phyloP scores from a whole-genome alignment of 2,113 vertebrate genomes.

The Psephotus haematonotus region DNA sequence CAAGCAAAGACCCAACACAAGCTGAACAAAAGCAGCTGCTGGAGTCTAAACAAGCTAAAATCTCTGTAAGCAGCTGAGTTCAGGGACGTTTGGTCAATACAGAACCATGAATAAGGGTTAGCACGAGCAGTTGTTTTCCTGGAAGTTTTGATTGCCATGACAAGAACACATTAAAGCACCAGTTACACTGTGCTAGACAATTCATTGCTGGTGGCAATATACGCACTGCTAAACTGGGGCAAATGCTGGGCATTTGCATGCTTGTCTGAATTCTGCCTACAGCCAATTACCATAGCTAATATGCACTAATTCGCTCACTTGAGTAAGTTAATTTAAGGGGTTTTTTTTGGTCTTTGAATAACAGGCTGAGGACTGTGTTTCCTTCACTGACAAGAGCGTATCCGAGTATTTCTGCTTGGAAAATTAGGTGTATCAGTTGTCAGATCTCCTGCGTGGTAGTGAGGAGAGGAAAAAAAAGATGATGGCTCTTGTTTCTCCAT shows the following conservation, averaged over 20 bases:
- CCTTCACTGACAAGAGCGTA: not conserved
- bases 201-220: not conserved
- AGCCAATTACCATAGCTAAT: conserved; percentile 5
- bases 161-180: not conserved
- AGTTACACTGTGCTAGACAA: not conserved
- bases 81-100: not conserved
- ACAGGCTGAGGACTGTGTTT: not conserved
- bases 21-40: not conserved
- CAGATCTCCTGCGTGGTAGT: not conserved
- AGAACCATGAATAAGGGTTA: not conserved
- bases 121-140: not conserved
- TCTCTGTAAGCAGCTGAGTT: not conserved
- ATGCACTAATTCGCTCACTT: not conserved
- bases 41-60: not conserved
- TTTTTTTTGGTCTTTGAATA: not conserved
- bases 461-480: not conserved
- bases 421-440: not conserved
- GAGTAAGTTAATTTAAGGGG: not conserved
- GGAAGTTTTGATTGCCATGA: conserved; percentile 4
- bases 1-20: not conserved
- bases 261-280: conserved; percentile 23
- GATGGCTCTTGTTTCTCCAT: not conserved
- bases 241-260: conserved; percentile 16
- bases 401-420: not conserved
- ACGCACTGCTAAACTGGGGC: not conserved